phyloP scores from a whole-genome alignment of 2,888 invertebrate genomes.

The Disparrhopalites patrizii region DNA sequence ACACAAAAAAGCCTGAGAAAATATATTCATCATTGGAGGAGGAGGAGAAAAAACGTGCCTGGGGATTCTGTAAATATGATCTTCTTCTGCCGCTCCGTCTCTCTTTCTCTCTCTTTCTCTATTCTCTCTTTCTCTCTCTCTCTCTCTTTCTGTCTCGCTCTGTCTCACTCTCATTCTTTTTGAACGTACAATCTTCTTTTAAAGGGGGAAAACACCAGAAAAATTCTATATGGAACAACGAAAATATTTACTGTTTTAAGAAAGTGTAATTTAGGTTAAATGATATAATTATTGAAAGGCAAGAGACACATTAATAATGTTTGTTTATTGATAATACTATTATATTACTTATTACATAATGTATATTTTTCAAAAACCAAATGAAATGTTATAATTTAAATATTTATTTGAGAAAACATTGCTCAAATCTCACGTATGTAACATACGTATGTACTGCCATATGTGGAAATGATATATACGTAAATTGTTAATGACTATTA shows the following conservation, averaged over 20 bases:
- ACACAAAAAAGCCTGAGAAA: too few species aligned
- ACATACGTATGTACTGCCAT: slow-evolving; percentile 26
- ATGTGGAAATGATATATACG: slow-evolving; percentile 1
- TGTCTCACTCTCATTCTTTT: too few species aligned
- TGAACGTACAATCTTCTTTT: too few species aligned
- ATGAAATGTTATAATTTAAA: background rate
- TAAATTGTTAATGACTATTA: background rate
- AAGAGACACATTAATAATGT: background rate
- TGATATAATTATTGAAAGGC: background rate
- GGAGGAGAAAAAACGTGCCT: too few species aligned
- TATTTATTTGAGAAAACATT: background rate
- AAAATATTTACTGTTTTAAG: background rate
- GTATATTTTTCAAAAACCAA: slow-evolving; percentile 10
- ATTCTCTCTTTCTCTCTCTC: too few species aligned
- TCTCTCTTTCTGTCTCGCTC: too few species aligned
- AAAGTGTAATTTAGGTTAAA: background rate
- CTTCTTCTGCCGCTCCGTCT: too few species aligned
- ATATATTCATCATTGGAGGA: too few species aligned
- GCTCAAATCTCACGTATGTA: slow-evolving; percentile 15
- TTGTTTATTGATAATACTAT: background rate
- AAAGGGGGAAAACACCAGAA: too few species aligned
- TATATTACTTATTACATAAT: background rate
- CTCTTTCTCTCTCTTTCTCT: too few species aligned
- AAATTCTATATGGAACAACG: too few species aligned
- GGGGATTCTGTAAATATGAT: too few species aligned